Percentiles rank a stretch among this genome's conserved stretches.
Evolutionary conservation across 2,797 vertebrate genomes (phyloP).

Genomic region (Sebastes taczanowskii): DNA sequence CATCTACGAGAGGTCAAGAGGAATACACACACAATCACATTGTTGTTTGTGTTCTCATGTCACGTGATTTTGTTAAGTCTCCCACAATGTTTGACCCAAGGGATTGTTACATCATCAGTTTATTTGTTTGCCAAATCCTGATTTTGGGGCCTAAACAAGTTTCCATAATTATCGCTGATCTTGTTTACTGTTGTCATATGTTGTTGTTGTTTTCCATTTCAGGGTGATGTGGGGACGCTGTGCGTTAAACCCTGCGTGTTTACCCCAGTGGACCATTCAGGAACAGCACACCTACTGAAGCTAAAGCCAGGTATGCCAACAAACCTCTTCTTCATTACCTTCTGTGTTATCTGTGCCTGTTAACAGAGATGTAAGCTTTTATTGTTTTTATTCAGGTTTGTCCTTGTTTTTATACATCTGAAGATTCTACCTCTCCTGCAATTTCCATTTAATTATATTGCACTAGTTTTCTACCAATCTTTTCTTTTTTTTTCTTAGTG

Average conservation of each 20-base stretch:
- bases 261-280: constrained; percentile 61
- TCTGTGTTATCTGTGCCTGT: not conserved
- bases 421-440: not conserved
- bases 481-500: not conserved
- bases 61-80: not conserved
- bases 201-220: not conserved
- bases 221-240: constrained; percentile 59
- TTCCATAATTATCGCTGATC: not conserved
- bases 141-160: not conserved
- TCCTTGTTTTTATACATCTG: not conserved
- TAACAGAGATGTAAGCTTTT: not conserved
- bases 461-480: not conserved
- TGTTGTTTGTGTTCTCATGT: not conserved
- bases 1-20: constrained; percentile 73
- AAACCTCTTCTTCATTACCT: not conserved
- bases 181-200: not conserved
- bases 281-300: constrained; percentile 57
- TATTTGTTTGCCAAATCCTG: not conserved
- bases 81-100: not conserved
- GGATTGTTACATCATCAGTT: not conserved
- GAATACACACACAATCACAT: not conserved
- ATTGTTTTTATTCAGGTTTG: not conserved
- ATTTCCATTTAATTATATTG: not conserved
- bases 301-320: constrained; percentile 69
- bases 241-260: constrained; percentile 74